Percentiles rank a stretch among this genome's conserved stretches.
phyloP scores from a whole-genome alignment of 2,888 invertebrate species.

The Agonum fuliginosum region DNA sequence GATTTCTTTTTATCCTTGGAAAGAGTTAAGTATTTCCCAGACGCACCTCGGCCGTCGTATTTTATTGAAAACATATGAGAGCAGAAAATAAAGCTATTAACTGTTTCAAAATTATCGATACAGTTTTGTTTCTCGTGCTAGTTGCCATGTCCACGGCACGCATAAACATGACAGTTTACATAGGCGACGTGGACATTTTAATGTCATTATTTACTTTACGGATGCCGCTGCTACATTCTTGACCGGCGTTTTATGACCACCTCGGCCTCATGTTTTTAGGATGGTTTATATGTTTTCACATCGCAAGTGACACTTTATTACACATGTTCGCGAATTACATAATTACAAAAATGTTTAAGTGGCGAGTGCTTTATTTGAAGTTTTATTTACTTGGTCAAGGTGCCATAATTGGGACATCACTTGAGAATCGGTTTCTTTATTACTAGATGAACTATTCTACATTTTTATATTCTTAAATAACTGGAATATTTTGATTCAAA shows the following conservation, averaged over 20 bases:
- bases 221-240: slow-evolving; percentile 57
- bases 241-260: slow-evolving; percentile 42
- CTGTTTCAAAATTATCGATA: slow-evolving; percentile 59
- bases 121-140: slow-evolving; percentile 51
- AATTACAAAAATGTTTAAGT: slow-evolving; percentile 21
- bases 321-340: slow-evolving; percentile 28
- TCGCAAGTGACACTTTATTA: slow-evolving; percentile 41
- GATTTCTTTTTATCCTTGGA: slow-evolving; percentile 31
- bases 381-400: slow-evolving; percentile 9
- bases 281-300: slow-evolving; percentile 44
- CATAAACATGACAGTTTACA: slow-evolving; percentile 60
- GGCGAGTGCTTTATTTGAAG: slow-evolving; percentile 8
- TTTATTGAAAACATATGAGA: slow-evolving; percentile 55
- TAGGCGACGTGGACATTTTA: slow-evolving; percentile 57
- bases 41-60: slow-evolving; percentile 35
- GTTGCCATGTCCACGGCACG: slow-evolving; percentile 21
- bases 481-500: too few relatives aligned
- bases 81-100: slow-evolving; percentile 60
- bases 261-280: slow-evolving; percentile 32
- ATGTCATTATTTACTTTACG: slow-evolving; percentile 60
- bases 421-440: neutral
- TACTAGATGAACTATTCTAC: neutral
- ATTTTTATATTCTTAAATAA: neutral
- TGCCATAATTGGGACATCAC: neutral
- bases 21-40: slow-evolving; percentile 35